These are phyloP conservation scores for Scaptomyza graminum DNA, from an alignment of 1,140 invertebrate genomes.

Conservation along the genomic window DNA sequence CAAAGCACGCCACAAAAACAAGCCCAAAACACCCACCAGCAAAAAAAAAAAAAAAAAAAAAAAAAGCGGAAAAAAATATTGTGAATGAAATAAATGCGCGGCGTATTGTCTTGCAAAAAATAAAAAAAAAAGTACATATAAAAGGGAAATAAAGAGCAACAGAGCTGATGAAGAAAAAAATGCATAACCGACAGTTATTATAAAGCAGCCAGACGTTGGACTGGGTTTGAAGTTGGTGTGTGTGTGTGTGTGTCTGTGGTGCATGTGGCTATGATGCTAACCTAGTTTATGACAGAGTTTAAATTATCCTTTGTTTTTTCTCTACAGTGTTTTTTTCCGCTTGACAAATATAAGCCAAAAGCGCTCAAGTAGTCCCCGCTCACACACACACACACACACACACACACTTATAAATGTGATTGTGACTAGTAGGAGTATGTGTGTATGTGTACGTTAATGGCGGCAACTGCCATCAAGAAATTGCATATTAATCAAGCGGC, in stretches of 20 bases:
- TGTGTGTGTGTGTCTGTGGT: conserved; percentile 25
- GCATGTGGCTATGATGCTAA: conserved; percentile 62
- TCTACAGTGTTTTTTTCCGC: conserved; percentile 68
- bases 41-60: conserved; percentile 20
- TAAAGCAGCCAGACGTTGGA: conserved; percentile 46
- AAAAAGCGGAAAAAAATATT: neutral
- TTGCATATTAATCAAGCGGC: conserved; percentile 76
- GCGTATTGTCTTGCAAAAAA: conserved; percentile 74
- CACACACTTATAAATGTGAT: conserved; percentile 47
- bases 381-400: conserved; percentile 17
- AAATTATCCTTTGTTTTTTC: conserved; percentile 82
- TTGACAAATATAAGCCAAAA: conserved; percentile 60
- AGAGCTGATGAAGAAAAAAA: conserved; percentile 78
- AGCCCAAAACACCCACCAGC: conserved; percentile 14
- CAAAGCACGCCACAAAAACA: conserved; percentile 52
- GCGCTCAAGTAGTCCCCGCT: conserved; percentile 40
- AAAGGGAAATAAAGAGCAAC: conserved; percentile 35
- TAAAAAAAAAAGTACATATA: conserved; percentile 24
- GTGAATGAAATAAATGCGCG: conserved; percentile 71
- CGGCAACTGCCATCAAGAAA: conserved; percentile 64
- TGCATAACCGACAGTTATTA: conserved; percentile 80
- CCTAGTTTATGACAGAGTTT: conserved; percentile 81
- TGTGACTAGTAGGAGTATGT: conserved; percentile 46
- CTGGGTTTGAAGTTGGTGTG: conserved; percentile 13
- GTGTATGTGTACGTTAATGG: conserved; percentile 59